phyloP scores from a whole-genome alignment of 92 coral and sea anemone genomes.

The Nematostella vectensis region DNA sequence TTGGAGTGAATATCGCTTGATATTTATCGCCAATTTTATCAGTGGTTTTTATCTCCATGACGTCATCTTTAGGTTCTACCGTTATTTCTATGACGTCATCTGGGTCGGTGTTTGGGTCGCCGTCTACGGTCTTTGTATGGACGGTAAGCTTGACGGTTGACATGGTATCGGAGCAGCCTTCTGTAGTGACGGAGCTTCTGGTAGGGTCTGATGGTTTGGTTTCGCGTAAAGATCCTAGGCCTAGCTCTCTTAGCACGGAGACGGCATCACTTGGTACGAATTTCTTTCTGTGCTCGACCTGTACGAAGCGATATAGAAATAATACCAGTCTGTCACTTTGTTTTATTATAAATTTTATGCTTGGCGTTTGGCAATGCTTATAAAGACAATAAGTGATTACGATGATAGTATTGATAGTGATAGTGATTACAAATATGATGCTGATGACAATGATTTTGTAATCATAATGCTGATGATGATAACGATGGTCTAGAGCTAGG shows the following conservation, averaged over 20 bases:
- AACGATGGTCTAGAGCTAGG: too few relatives aligned
- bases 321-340: too few relatives aligned
- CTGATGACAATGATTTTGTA: too few relatives aligned
- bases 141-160: neutral
- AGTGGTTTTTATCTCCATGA: neutral
- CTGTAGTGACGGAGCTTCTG: neutral
- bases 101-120: neutral
- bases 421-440: too few relatives aligned
- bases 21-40: neutral
- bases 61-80: neutral
- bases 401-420: too few relatives aligned
- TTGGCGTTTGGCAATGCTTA: too few relatives aligned
- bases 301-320: too few relatives aligned
- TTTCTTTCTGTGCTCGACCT: neutral
- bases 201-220: neutral
- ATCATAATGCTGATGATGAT: too few relatives aligned
- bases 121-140: neutral
- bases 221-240: neutral
- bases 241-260: neutral
- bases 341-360: too few relatives aligned
- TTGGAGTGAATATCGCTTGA: neutral
- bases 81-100: neutral
- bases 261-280: neutral
- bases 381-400: too few relatives aligned
- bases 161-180: neutral